Evolutionary conservation across 2,113 vertebrate species (phyloP).

Genomic region (Gobiocypris rarus): DNA sequence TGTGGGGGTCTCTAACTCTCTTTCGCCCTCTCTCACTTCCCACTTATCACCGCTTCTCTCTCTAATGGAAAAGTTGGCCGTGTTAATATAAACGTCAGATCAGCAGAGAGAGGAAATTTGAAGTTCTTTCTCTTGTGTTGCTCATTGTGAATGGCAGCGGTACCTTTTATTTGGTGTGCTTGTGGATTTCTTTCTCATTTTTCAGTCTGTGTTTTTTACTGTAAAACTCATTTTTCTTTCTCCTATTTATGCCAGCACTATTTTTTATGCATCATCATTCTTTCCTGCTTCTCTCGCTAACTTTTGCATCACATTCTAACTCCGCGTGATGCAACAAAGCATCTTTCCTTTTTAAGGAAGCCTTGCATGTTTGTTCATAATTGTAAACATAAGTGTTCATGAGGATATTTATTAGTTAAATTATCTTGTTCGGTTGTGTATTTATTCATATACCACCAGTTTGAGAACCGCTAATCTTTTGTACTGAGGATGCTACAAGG

Average conservation of each 20-base stretch:
- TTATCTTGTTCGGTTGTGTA: conserved; percentile 16
- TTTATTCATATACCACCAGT: neutral
- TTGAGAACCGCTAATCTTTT: neutral
- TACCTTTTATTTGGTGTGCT: neutral
- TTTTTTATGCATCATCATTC: neutral
- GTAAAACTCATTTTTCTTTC: neutral
- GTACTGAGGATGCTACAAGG: neutral
- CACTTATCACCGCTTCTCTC: conserved; percentile 7
- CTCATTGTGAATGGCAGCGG: neutral
- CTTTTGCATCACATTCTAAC: neutral
- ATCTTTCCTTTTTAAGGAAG: neutral
- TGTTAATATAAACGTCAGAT: conserved; percentile 29
- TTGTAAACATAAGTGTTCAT: neutral
- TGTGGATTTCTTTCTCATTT: neutral
- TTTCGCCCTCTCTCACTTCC: conserved; percentile 5
- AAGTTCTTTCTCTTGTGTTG: conserved; percentile 2
- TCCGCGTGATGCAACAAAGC: neutral
- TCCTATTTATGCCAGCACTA: neutral
- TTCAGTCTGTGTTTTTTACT: neutral
- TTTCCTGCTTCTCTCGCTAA: neutral
- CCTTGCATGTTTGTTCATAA: neutral
- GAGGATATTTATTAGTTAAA: neutral
- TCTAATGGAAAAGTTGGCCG: conserved; percentile 40
- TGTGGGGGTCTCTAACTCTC: neutral
- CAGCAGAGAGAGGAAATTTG: conserved; percentile 4